These are phyloP conservation scores for Taphrorychus bicolor DNA, from an alignment of 2,888 invertebrate genomes.

Conservation along the genomic window DNA sequence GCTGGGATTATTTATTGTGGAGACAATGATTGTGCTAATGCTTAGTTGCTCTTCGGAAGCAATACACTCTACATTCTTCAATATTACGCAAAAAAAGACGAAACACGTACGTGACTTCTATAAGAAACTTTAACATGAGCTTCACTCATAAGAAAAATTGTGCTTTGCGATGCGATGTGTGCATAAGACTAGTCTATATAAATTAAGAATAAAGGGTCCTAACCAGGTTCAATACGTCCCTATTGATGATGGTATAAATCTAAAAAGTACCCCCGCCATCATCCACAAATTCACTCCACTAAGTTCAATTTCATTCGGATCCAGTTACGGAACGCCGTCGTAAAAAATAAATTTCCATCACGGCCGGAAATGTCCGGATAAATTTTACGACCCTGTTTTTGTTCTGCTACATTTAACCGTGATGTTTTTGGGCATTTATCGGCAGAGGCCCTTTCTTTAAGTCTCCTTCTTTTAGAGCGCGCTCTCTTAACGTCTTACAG, in stretches of 20 bases:
- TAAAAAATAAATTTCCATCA: slow-evolving; percentile 40
- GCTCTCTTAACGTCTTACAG: neutral
- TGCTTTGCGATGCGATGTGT: too few species aligned
- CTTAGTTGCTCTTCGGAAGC: too few species aligned
- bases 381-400: slow-evolving; percentile 39
- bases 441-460: slow-evolving; percentile 19
- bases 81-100: too few species aligned
- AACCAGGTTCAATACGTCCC: too few species aligned
- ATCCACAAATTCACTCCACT: neutral
- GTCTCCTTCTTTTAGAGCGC: slow-evolving; percentile 14
- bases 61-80: too few species aligned
- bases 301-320: slow-evolving; percentile 30
- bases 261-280: neutral
- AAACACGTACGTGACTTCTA: too few species aligned
- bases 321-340: slow-evolving; percentile 19
- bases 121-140: too few species aligned
- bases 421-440: slow-evolving; percentile 37
- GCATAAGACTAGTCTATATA: too few species aligned
- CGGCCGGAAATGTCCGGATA: slow-evolving; percentile 37
- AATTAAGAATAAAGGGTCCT: too few species aligned
- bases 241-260: neutral
- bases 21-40: too few species aligned
- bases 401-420: slow-evolving; percentile 39
- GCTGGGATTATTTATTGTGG: too few species aligned
- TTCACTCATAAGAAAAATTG: too few species aligned